A percentile compares a stretch with the other conserved stretches of the same genome.
Conservation (phyloP, 2,888 invertebrate genomes). For the Dioctria linearis region DNA sequence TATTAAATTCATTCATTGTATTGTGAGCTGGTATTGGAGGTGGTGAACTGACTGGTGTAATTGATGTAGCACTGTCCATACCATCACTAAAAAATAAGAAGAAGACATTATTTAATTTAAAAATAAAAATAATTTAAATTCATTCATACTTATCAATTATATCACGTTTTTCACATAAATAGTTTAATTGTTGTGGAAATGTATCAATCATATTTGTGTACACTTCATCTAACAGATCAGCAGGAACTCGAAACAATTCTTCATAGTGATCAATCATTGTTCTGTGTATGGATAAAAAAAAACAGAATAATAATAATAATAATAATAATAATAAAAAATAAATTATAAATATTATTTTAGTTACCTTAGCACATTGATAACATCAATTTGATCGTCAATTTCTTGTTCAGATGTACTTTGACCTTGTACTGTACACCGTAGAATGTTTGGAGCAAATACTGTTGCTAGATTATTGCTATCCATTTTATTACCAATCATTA, state of each 20-base stretch:
- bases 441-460: conserved; percentile 93
- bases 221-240: conserved; percentile 88
- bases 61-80: conserved; percentile 59
- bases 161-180: conserved; percentile 70
- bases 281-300: conserved; percentile 59
- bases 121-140: no score
- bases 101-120: no score
- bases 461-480: conserved; percentile 93
- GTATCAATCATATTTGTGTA: conserved; percentile 89
- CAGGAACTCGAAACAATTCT: conserved; percentile 82
- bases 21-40: conserved; percentile 50
- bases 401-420: conserved; percentile 65
- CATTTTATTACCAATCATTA: conserved; percentile 87
- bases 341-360: background rate
- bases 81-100: conserved; percentile 58
- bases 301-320: no score
- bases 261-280: conserved; percentile 82
- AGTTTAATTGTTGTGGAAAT: conserved; percentile 86
- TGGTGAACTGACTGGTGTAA: conserved; percentile 60
- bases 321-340: background rate
- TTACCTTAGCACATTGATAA: conserved; percentile 88
- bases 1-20: background rate
- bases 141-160: conserved; percentile 57
- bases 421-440: conserved; percentile 77
- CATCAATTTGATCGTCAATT: conserved; percentile 83